phyloP scores from a whole-genome alignment of 92 coral and sea anemone species.

The Umimayanthus chanpuru region DNA sequence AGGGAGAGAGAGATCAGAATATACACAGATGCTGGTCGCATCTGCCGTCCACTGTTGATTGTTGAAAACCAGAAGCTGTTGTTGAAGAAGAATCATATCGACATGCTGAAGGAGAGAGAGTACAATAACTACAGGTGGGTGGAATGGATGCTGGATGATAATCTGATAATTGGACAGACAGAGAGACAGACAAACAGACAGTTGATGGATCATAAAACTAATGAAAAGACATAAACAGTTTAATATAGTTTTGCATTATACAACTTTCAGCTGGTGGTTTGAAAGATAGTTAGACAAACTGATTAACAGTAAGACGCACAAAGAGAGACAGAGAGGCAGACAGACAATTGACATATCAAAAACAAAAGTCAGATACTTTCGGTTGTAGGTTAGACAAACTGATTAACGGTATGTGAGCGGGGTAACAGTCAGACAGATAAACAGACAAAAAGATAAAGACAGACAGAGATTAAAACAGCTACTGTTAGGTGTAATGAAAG shows the following conservation, averaged over 20 bases:
- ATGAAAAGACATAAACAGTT: not conserved
- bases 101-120: conserved; percentile 95
- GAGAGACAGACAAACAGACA: not conserved
- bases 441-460: too few relatives aligned
- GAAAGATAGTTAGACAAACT: not conserved
- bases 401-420: too few relatives aligned
- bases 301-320: not conserved
- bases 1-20: conserved; percentile 98
- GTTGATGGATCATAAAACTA: not conserved
- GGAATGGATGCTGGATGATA: too few relatives aligned
- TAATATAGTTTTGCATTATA: too few relatives aligned
- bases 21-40: conserved; percentile 99
- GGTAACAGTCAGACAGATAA: too few relatives aligned
- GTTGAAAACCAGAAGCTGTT: conserved; percentile 94
- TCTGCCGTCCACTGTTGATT: conserved; percentile 95
- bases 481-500: too few relatives aligned
- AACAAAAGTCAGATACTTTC: too few relatives aligned
- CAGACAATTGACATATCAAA: too few relatives aligned
- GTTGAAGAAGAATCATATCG: conserved; percentile 95
- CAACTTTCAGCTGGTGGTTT: too few relatives aligned
- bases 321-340: not conserved
- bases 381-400: too few relatives aligned
- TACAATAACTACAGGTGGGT: conserved; percentile 89
- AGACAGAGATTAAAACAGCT: too few relatives aligned
- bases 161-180: not conserved